phyloP scores from a whole-genome alignment of 1,140 invertebrate genomes.

The Odontomachus brunneus region DNA sequence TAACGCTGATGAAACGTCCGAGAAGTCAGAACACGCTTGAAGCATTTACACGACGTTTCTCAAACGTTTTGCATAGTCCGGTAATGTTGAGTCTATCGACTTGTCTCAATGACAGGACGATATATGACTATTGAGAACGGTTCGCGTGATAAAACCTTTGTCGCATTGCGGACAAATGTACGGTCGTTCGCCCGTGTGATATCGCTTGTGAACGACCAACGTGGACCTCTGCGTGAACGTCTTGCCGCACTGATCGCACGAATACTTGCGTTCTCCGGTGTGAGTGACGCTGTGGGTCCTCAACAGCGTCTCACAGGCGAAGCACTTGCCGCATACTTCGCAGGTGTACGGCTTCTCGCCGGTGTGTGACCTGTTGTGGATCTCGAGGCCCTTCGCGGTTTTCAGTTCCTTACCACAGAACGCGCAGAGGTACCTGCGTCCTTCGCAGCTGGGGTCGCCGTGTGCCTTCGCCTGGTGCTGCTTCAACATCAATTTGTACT shows the following conservation, averaged over 20 bases:
- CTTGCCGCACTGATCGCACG: constrained; percentile 84
- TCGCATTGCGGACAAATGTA: constrained; percentile 90
- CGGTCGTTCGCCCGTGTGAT: constrained; percentile 92
- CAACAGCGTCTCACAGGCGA: constrained; percentile 69
- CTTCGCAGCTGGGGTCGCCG: constrained; percentile 53
- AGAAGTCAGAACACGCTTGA: neutral
- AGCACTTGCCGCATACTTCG: constrained; percentile 70
- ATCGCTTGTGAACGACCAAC: constrained; percentile 91
- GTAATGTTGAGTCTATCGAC: neutral
- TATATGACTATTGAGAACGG: constrained; percentile 88
- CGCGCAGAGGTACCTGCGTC: constrained; percentile 71
- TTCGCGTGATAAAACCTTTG: constrained; percentile 88
- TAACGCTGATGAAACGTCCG: neutral
- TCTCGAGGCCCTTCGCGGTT: constrained; percentile 74
- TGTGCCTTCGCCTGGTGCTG: constrained; percentile 67
- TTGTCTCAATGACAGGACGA: constrained; percentile 80
- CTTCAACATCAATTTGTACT: constrained; percentile 68
- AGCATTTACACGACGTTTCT: neutral
- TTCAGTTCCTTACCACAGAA: constrained; percentile 73
- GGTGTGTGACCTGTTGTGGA: constrained; percentile 83
- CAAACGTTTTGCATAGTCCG: neutral
- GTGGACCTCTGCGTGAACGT: constrained; percentile 92
- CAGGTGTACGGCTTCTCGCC: constrained; percentile 82
- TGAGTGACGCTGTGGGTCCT: constrained; percentile 83
- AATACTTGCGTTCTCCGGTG: constrained; percentile 82